Evolutionary conservation across 2,888 invertebrate species (phyloP), one percentile per base, ranked within the genome.

Genomic region (Drosophila suboccidentalis): DNA sequence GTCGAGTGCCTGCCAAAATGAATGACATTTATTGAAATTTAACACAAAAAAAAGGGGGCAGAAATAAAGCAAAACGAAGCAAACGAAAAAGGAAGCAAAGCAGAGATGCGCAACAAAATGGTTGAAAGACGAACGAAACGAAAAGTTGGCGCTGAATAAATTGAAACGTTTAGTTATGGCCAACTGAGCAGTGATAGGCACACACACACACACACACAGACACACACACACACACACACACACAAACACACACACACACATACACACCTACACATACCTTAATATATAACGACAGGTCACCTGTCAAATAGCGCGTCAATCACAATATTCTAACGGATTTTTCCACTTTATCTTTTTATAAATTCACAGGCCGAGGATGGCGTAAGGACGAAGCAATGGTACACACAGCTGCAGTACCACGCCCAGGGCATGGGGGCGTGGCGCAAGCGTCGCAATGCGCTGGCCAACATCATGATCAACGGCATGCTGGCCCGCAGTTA

Each of bases 391-490:
- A 95, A 96, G 81, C 95, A 96, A 34, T 98, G 98, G 98, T 97
- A 97, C 92, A 95, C 96, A 19, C 97, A 97, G 88, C 93, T 98
- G 59, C 97, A 98, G 92, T 97, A 96, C 90, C 97, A 98, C 92
- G 97, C 97, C 26, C 97, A 97, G 91, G 97, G 98, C 66, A 96
- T 98, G 81, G 98, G 98, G 67, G 95, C 97, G 8, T 98, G 98
- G 98, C 94, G 98, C 58, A 96, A 96, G 92, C 94, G 98, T 75
- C 94, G 98, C 39, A 98, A 97, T 90, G 98, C 98, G 6, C 94
- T 98, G 86, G 98, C 98, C n/a, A 98, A 98, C 91, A 98, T 98
- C 82, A 98, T 98, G 98, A 98, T 98, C 90, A 97, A 97, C 92
- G 97, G 97, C 55, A 96, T 96, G 96, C 92, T 95, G 79, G 94